Conservation (phyloP, 2,113 vertebrate genomes). For the Paraplagusia blochii region DNA sequence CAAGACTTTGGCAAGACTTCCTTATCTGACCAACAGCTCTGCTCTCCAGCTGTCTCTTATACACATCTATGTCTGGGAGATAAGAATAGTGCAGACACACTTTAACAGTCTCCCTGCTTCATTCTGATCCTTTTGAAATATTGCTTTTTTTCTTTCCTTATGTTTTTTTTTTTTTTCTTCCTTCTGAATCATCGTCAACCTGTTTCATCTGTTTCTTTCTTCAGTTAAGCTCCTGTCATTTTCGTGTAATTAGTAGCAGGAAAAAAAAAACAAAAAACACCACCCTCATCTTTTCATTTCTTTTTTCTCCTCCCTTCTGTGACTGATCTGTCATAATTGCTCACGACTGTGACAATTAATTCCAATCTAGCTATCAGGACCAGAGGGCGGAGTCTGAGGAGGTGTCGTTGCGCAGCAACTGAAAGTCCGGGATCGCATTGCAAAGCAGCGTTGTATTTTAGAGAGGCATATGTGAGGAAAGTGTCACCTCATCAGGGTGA, state of each 20-base stretch:
- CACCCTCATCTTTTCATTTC: constrained; percentile 20
- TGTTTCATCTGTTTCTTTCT: constrained; percentile 1
- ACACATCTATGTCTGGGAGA: constrained; percentile 13
- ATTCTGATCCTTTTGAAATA: neutral
- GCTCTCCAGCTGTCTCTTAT: too few relatives aligned
- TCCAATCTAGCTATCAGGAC: constrained; percentile 49
- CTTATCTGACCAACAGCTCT: constrained; percentile 28
- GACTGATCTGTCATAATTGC: constrained; percentile 66
- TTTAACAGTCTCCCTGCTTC: neutral
- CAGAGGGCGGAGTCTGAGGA: constrained; percentile 33
- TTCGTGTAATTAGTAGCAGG: constrained; percentile 55
- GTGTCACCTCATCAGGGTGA: constrained; percentile 60
- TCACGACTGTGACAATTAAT: constrained; percentile 55
- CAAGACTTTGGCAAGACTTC: constrained; percentile 28
- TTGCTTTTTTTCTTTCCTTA: neutral
- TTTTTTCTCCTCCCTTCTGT: constrained; percentile 32
- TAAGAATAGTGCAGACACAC: constrained; percentile 2
- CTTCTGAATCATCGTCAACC: constrained; percentile 6
- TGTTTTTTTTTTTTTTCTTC: neutral
- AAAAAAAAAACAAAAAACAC: constrained; percentile 58
- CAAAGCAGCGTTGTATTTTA: constrained; percentile 51
- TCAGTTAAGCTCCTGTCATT: constrained; percentile 16
- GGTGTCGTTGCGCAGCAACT: constrained; percentile 59
- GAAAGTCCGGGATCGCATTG: constrained; percentile 44
- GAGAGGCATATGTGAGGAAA: constrained; percentile 55